phyloP scores from a whole-genome alignment of 2,888 invertebrate species.

The Odontocolon sp. region DNA sequence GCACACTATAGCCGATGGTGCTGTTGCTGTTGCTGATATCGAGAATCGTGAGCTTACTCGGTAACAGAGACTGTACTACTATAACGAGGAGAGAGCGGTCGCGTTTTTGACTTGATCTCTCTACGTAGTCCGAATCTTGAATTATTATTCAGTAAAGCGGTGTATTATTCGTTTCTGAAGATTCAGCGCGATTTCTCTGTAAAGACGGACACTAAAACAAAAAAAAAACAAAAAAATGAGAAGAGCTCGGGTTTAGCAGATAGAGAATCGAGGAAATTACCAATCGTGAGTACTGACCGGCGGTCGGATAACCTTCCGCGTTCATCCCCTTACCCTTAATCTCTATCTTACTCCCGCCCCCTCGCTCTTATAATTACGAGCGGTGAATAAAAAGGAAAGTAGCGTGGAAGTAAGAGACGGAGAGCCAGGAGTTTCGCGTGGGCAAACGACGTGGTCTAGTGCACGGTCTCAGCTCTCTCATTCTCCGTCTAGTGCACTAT shows the following conservation, averaged over 20 bases:
- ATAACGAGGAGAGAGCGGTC: not conserved
- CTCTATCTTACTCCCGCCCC: not conserved
- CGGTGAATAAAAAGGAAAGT: constrained; percentile 11
- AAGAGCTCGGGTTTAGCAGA: not conserved
- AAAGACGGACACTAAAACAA: no score
- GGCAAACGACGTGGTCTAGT: constrained; percentile 9
- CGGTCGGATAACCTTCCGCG: constrained; percentile 19
- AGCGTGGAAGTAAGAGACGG: not conserved
- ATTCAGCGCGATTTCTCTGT: constrained; percentile 12
- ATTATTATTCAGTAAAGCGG: not conserved
- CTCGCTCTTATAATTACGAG: constrained; percentile 41
- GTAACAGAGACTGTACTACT: not conserved
- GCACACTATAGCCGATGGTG: not conserved
- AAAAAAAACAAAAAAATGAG: no score
- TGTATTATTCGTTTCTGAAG: not conserved
- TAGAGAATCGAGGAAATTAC: constrained; percentile 24
- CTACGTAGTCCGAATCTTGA: not conserved
- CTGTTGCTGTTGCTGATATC: not conserved
- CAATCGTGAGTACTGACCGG: constrained; percentile 11
- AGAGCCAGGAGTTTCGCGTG: constrained; percentile 22
- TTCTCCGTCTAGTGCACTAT: not conserved
- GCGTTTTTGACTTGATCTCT: not conserved
- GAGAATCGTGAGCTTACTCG: not conserved
- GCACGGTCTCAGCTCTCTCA: not conserved
- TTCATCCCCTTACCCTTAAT: not conserved